These are phyloP conservation scores for Siphlonurus alternatus DNA, from an alignment of 2,888 invertebrate species.

Conservation along the genomic window DNA sequence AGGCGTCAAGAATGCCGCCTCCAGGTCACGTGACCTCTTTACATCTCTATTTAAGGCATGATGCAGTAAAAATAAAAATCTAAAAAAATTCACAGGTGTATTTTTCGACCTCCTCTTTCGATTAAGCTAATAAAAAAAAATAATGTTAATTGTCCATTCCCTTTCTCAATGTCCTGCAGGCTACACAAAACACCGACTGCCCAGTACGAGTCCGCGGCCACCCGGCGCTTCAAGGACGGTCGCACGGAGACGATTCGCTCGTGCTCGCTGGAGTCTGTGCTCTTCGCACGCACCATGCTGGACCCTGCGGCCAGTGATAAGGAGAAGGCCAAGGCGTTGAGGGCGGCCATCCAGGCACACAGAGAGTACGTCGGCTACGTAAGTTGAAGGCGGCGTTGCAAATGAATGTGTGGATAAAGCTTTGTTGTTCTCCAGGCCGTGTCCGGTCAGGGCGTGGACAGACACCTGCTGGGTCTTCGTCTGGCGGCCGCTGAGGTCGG, in stretches of 20 bases:
- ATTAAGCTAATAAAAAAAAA: no score
- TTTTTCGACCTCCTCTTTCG: no score
- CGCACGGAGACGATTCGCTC: constrained; percentile 92
- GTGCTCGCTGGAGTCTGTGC: constrained; percentile 63
- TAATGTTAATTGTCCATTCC: no score
- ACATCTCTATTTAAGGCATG: no score
- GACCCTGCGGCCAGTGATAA: constrained; percentile 30
- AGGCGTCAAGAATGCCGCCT: no score
- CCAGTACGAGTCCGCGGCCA: constrained; percentile 85
- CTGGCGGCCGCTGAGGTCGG: constrained; percentile 61
- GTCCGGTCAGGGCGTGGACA: constrained; percentile 75
- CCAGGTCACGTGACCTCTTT: no score
- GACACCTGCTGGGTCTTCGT: constrained; percentile 80
- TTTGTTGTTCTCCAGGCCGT: constrained; percentile 39
- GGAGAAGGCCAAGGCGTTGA: constrained; percentile 46
- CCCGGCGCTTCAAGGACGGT: constrained; percentile 67
- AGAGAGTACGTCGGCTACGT: constrained; percentile 65
- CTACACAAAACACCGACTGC: constrained; percentile 56
- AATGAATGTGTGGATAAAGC: neutral
- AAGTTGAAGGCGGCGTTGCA: constrained; percentile 22
- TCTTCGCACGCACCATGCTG: constrained; percentile 59
- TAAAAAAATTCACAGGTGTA: no score
- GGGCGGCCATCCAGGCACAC: constrained; percentile 59
- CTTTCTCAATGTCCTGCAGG: no score
- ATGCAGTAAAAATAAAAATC: no score